These are phyloP conservation scores for Carollia perspicillata DNA, from an alignment of 2,113 vertebrate species.

Conservation along the genomic window DNA sequence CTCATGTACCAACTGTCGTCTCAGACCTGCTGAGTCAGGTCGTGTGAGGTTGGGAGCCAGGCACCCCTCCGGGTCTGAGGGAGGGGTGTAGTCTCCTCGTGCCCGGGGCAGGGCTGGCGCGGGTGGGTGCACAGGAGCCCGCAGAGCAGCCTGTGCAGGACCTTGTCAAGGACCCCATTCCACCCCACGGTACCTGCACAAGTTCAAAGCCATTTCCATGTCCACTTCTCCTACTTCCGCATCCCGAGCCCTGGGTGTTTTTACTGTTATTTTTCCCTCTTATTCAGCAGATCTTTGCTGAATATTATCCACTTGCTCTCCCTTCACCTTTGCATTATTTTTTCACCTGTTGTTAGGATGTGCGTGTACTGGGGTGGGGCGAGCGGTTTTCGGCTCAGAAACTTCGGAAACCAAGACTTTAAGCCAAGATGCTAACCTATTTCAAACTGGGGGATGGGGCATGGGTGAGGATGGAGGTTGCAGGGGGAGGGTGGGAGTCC, in stretches of 20 bases:
- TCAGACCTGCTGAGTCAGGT: not conserved
- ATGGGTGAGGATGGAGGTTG: too few species aligned
- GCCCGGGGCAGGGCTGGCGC: too few species aligned
- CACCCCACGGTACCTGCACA: not conserved
- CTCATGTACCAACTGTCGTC: not conserved
- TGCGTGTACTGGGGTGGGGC: not conserved
- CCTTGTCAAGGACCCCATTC: not conserved
- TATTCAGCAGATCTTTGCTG: not conserved
- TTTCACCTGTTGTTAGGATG: not conserved
- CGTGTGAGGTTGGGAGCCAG: not conserved
- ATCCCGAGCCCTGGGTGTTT: not conserved
- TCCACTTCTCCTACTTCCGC: not conserved
- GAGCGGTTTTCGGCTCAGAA: not conserved
- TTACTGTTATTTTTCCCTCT: not conserved
- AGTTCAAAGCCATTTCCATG: not conserved
- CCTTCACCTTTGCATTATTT: not conserved
- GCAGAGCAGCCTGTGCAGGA: accelerated
- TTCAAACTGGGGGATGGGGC: not conserved
- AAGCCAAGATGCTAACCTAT: not conserved
- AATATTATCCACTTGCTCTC: not conserved
- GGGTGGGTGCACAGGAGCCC: not conserved
- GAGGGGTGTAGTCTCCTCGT: not conserved
- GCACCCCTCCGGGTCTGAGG: not conserved
- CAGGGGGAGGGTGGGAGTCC: not conserved
- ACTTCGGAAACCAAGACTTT: not conserved